Evolutionary conservation across 2,797 vertebrate species (phyloP).

Genomic region (Eupleurogrammus muticus): DNA sequence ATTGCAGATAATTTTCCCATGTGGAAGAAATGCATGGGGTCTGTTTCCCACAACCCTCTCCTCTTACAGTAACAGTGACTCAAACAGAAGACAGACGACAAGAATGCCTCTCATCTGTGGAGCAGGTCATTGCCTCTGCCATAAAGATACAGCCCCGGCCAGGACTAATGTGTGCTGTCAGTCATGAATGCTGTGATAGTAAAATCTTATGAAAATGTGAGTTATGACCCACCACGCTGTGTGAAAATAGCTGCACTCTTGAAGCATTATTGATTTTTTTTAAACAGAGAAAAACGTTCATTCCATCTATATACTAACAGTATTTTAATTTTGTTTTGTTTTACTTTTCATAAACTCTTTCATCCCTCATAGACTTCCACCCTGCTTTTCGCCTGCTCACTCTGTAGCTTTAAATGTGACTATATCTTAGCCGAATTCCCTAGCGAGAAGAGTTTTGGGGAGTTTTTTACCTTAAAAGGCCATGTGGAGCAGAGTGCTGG

Average conservation of each 20-base stretch:
- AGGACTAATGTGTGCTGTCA: slow-evolving; percentile 19
- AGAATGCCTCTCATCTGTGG: slow-evolving; percentile 43
- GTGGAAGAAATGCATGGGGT: slow-evolving; percentile 47
- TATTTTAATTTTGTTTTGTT: slow-evolving; percentile 8
- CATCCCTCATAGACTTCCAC: slow-evolving; percentile 19
- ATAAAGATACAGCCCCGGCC: slow-evolving; percentile 54
- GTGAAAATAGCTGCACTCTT: slow-evolving; percentile 14
- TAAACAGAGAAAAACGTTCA: neutral
- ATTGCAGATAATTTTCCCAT: slow-evolving; percentile 50
- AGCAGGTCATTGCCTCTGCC: slow-evolving; percentile 35
- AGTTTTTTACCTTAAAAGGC: slow-evolving; percentile 87
- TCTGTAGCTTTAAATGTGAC: slow-evolving; percentile 72
- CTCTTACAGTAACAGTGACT: slow-evolving; percentile 38
- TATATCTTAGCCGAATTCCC: slow-evolving; percentile 75
- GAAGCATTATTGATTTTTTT: neutral
- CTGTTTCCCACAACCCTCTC: slow-evolving; percentile 67
- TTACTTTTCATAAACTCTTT: slow-evolving; percentile 38
- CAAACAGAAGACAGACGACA: slow-evolving; percentile 25
- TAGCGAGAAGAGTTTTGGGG: slow-evolving; percentile 73
- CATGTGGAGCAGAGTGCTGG: slow-evolving; percentile 72
- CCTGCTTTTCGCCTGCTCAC: slow-evolving; percentile 21
- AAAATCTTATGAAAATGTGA: slow-evolving; percentile 70
- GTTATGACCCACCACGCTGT: slow-evolving; percentile 3
- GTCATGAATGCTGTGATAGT: slow-evolving; percentile 60
- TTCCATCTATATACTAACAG: slow-evolving; percentile 7